phyloP scores from a whole-genome alignment of 2,113 vertebrate species.

The Actinemys pallida region DNA sequence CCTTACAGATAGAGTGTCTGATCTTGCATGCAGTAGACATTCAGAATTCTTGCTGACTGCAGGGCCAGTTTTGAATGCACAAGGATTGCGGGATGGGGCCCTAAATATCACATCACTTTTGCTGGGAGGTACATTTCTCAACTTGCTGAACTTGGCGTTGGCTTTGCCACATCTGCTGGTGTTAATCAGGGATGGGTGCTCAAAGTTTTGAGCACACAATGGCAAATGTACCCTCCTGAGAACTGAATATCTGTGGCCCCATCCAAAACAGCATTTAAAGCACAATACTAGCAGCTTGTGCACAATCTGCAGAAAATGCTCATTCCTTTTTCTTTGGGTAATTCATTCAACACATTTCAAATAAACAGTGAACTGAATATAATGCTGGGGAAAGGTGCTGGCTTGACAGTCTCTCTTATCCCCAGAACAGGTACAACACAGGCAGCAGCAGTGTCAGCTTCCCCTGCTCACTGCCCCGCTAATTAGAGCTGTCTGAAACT shows the following conservation, averaged over 20 bases:
- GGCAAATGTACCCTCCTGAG: slow-evolving; percentile 54
- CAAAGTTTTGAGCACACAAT: slow-evolving; percentile 35
- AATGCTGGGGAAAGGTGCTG: neutral
- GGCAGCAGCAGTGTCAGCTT: slow-evolving; percentile 28
- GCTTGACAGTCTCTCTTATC: neutral
- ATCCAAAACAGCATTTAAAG: slow-evolving; percentile 56
- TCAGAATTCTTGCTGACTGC: rapidly evolving
- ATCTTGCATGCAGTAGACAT: neutral
- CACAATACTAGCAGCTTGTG: slow-evolving; percentile 36
- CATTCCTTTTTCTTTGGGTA: neutral
- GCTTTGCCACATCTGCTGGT: neutral
- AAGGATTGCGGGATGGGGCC: neutral
- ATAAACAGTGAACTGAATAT: neutral
- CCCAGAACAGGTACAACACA: slow-evolving; percentile 48
- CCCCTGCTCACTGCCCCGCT: neutral
- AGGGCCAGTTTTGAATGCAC: rapidly evolving
- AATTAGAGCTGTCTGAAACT: slow-evolving; percentile 60
- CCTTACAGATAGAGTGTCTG: neutral
- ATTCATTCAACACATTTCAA: neutral
- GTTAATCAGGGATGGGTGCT: neutral
- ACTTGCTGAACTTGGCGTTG: neutral
- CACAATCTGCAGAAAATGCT: slow-evolving; percentile 5
- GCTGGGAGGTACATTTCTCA: neutral
- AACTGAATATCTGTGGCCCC: slow-evolving; percentile 63
- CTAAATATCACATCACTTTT: rapidly evolving